Evolutionary conservation across 2,797 vertebrate species (phyloP).

Genomic region (Urophycis tenuis): DNA sequence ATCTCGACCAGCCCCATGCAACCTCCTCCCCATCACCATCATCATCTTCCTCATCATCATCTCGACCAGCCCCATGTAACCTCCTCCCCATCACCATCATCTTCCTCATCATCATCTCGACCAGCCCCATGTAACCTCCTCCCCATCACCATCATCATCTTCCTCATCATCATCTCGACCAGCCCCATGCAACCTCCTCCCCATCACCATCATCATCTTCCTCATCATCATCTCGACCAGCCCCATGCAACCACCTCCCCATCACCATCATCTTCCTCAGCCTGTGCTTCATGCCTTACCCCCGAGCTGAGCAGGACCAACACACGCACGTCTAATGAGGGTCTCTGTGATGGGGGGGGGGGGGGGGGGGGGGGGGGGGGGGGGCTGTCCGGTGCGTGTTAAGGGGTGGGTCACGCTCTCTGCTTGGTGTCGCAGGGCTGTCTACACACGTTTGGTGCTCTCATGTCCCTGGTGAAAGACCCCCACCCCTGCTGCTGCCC

Average conservation of each 20-base stretch:
- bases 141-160: neutral
- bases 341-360: conserved; percentile 39
- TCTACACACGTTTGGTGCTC: conserved; percentile 45
- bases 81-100: neutral
- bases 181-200: neutral
- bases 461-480: conserved; percentile 29
- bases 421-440: conserved; percentile 41
- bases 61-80: conserved; percentile 11
- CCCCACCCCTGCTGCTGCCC: neutral
- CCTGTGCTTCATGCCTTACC: neutral
- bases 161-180: too few species aligned
- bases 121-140: neutral
- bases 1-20: conserved; percentile 11
- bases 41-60: too few species aligned
- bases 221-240: too few species aligned
- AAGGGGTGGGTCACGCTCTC: conserved; percentile 42
- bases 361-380: neutral
- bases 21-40: neutral
- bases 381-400: conserved; percentile 34
- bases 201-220: neutral
- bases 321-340: conserved; percentile 42
- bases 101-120: too few species aligned
- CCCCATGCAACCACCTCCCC: neutral
- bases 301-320: neutral
- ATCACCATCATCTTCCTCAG: neutral